Percentiles rank a stretch among this genome's conserved stretches.
Evolutionary conservation across 1,140 invertebrate species (phyloP).

Genomic region (Magallana ariakensis): DNA sequence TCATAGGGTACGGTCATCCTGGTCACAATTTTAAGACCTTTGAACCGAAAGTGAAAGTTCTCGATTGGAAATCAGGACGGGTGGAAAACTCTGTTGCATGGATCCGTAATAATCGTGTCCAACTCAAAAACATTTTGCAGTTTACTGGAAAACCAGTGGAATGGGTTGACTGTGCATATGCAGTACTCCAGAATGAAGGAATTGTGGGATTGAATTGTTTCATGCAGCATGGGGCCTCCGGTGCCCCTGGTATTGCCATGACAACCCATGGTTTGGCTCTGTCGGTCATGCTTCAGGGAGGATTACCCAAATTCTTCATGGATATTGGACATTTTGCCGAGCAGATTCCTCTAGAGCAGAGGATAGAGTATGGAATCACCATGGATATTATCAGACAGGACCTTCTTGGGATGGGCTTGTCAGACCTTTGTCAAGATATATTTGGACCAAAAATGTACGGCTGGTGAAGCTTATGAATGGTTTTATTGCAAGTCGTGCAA

Average conservation of each 20-base stretch:
- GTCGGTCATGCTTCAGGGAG: not conserved
- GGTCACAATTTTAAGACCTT: conserved; percentile 13
- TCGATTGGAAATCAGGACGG: not conserved
- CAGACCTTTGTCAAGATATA: not conserved
- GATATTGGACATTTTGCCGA: not conserved
- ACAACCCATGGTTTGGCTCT: not conserved
- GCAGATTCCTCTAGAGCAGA: not conserved
- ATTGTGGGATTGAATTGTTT: not conserved
- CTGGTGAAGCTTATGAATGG: no score
- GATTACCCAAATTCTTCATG: conserved; percentile 4
- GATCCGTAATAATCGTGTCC: not conserved
- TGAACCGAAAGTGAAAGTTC: not conserved
- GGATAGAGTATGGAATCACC: conserved; percentile 9
- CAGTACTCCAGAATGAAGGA: not conserved
- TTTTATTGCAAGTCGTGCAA: no score
- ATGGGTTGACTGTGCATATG: not conserved
- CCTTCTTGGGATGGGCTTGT: not conserved
- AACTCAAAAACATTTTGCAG: conserved; percentile 1
- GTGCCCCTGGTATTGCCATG: not conserved
- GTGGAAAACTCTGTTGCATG: conserved; percentile 7
- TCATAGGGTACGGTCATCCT: not conserved
- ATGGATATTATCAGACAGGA: not conserved
- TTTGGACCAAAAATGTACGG: not conserved
- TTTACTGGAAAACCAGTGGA: not conserved
- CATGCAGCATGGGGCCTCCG: conserved; percentile 8